Evolutionary conservation across 2,888 invertebrate species (phyloP).

Genomic region (Drosophila nr. perissopoda): DNA sequence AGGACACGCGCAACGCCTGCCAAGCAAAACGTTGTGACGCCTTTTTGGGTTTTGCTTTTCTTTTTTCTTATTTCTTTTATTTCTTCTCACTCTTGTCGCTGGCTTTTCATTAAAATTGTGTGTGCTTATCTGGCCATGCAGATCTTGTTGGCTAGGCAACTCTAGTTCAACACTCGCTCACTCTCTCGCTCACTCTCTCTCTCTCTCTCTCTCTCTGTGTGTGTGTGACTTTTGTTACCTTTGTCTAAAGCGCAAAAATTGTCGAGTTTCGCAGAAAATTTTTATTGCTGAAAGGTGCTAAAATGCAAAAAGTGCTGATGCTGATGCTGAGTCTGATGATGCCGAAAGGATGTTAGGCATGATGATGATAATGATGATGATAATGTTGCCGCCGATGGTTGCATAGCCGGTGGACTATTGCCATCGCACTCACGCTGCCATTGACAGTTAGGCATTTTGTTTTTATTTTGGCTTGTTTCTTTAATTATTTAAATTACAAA

Average conservation of each 20-base stretch:
- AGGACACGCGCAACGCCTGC: conserved; percentile 24
- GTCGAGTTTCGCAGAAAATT: conserved; percentile 76
- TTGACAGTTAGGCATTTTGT: not conserved
- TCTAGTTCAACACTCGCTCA: conserved; percentile 20
- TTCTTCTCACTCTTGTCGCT: conserved; percentile 24
- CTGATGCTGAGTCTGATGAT: conserved; percentile 18
- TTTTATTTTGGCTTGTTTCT: conserved; percentile 36
- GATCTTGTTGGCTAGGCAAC: conserved; percentile 67
- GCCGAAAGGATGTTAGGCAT: conserved; percentile 20
- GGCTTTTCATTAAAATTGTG: conserved; percentile 77
- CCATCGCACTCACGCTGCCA: not conserved
- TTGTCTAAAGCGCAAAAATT: conserved; percentile 76
- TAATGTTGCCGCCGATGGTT: not conserved
- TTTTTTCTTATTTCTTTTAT: conserved; percentile 11
- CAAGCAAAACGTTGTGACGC: conserved; percentile 4
- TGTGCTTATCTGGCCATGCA: conserved; percentile 62
- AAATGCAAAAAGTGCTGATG: conserved; percentile 79
- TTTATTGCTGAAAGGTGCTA: conserved; percentile 79
- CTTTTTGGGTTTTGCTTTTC: conserved; percentile 30
- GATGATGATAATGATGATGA: conserved; percentile 15
- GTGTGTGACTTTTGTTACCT: conserved; percentile 66
- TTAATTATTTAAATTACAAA: conserved; percentile 79
- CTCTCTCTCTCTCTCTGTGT: not conserved
- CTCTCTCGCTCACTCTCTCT: conserved; percentile 1
- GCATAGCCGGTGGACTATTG: not conserved